Conservation (phyloP, 2,113 vertebrate species). For the Mormyrus lacerda region DNA sequence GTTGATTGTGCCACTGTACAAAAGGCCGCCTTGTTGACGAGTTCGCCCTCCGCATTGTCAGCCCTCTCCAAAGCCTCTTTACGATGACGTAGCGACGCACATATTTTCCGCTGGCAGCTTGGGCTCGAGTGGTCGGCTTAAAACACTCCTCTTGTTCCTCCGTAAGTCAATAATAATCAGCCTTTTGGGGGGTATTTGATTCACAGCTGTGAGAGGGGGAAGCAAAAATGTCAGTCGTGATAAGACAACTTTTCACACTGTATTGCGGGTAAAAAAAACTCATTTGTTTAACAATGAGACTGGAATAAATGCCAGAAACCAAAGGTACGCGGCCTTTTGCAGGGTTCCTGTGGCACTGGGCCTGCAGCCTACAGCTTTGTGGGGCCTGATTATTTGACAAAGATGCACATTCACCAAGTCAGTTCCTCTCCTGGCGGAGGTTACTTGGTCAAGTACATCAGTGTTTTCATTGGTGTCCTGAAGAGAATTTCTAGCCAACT, state of each 20-base stretch:
- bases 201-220: background rate
- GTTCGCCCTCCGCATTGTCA: constrained; percentile 2
- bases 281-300: constrained; percentile 32
- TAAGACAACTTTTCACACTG: constrained; percentile 7
- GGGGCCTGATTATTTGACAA: constrained; percentile 50
- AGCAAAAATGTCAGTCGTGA: background rate
- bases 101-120: constrained; percentile 2
- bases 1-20: constrained; percentile 39
- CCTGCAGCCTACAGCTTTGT: constrained; percentile 14
- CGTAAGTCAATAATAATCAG: constrained; percentile 8
- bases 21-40: constrained; percentile 7
- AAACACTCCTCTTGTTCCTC: background rate
- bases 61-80: constrained; percentile 11
- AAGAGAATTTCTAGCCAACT: constrained; percentile 37
- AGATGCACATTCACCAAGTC: constrained; percentile 50
- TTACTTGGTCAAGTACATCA: constrained; percentile 53
- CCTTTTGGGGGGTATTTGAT: background rate
- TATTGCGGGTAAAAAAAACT: background rate
- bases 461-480: constrained; percentile 49
- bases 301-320: constrained; percentile 26
- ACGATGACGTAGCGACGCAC: constrained; percentile 9
- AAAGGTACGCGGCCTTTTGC: constrained; percentile 11
- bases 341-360: constrained; percentile 27
- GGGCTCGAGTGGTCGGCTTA: background rate
- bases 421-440: constrained; percentile 32